phyloP scores from a whole-genome alignment of 2,113 vertebrate species.

The Sylvietta virens region DNA sequence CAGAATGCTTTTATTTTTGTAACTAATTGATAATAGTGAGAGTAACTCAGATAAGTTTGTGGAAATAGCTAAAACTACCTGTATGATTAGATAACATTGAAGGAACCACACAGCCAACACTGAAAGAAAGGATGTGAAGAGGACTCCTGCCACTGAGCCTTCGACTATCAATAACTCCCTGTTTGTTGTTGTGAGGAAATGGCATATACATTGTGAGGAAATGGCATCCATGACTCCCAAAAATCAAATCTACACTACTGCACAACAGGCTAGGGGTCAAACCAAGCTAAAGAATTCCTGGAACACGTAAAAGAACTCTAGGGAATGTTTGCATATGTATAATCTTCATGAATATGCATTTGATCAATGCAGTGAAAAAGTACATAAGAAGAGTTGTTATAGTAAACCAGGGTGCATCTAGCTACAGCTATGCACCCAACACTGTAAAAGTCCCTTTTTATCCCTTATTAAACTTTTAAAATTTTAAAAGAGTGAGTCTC shows the following conservation, averaged over 20 bases:
- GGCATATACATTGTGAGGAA: background rate
- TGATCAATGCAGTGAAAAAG: background rate
- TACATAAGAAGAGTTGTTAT: background rate
- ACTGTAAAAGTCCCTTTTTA: background rate
- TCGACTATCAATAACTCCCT: background rate
- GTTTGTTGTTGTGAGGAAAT: background rate
- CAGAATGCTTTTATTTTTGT: background rate
- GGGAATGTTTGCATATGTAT: background rate
- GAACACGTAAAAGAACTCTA: background rate
- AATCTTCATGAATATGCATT: background rate
- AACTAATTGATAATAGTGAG: background rate
- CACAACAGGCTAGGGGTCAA: background rate
- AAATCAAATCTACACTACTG: background rate
- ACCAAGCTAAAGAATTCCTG: background rate
- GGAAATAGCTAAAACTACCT: background rate
- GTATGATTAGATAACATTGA: background rate
- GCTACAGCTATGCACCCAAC: background rate
- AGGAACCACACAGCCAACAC: background rate
- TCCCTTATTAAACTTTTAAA: background rate
- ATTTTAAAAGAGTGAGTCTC: background rate
- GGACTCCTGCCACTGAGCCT: background rate
- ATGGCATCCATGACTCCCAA: background rate
- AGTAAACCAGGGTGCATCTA: background rate
- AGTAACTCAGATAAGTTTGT: background rate
- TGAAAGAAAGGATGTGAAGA: background rate